Percentiles rank a stretch among this genome's conserved stretches.
Evolutionary conservation across 2,113 vertebrate species (phyloP).

Genomic region (Oreochromis spilurus): DNA sequence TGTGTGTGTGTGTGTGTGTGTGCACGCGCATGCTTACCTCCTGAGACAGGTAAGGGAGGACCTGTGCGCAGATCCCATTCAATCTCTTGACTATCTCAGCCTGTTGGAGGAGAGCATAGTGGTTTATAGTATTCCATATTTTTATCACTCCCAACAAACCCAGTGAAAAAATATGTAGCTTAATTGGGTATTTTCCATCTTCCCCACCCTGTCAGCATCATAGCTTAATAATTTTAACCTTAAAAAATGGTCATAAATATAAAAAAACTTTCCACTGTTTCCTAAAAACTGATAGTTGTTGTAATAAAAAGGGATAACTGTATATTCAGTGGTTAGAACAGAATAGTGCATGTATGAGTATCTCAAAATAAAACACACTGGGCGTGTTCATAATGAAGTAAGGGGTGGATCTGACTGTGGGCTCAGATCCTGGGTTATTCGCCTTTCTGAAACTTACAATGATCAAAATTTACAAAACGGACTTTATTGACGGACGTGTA

Average conservation of each 20-base stretch:
- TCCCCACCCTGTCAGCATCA: background rate
- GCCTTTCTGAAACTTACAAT: fast-evolving
- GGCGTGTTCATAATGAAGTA: background rate
- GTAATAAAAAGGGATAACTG: background rate
- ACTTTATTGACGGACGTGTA: background rate
- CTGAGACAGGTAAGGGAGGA: constrained; percentile 96
- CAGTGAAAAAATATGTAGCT: background rate
- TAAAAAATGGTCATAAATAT: background rate
- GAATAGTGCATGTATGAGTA: background rate
- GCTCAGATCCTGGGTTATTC: background rate
- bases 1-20: background rate
- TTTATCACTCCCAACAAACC: background rate
- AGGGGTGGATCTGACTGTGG: background rate
- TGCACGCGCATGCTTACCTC: constrained; percentile 75
- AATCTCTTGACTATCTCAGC: constrained; percentile 97
- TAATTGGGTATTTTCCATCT: background rate
- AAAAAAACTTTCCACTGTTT: fast-evolving
- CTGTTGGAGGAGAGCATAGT: constrained; percentile 56
- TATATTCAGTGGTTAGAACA: background rate
- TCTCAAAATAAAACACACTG: background rate
- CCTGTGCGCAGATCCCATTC: constrained; percentile 96
- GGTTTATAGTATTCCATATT: background rate
- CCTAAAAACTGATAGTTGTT: background rate
- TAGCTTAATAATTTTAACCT: background rate
- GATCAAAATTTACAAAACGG: background rate